Base-by-base conservation (phyloP, 2,113 vertebrate species). In the Tragulus kanchil region DNA sequence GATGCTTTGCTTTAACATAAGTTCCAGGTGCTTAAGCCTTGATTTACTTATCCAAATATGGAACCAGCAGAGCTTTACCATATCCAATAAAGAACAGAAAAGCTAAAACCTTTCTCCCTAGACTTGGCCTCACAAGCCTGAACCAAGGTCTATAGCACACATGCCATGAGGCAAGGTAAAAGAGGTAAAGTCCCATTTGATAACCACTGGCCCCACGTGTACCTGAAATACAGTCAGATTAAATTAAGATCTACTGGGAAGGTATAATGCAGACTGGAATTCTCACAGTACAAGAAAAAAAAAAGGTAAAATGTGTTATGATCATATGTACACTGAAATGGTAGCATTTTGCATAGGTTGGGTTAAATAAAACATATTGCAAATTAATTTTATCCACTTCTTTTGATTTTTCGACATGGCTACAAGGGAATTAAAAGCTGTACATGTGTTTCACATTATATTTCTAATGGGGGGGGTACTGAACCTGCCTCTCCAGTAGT, bases 351-450 rank as follows among this genome's bases (percentile, higher is more conserved):
- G 52, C 36, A 3, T 84, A 54, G 23, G 23, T 31, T 61, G 36
- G 10, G 16, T 62, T 93, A 42, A 59, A 85, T 94, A 91, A 95
- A 86, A 79, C 16, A 56, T 21, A 81, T 58, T 8, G 16, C 3
- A 89, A 45, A 79, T 92, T 92, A 79, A 88, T 85, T 91, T 95
- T 48, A 48, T 45, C 28, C 31, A 6, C 42, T 82, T 67, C 1
- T 50, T 82, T 93, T 73, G 25, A 6, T 42, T 69, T 84, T 71
- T 19, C 5, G 77, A 45, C 64, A 9, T 86, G 42, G 16, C 21
- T 90, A n/a, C 56, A 56, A 56, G 54, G 73, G 89, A 73, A 62
- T n/a, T 96, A 87, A 48, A 84, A 92, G 90, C 79, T 11, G 7
- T 12, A 11, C 54, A 3, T 1, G 15, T 28, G 1, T 87, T 95